A percentile compares a stretch with the other conserved stretches of the same genome.
phyloP scores from a whole-genome alignment of 2,113 vertebrate species.

The Solea senegalensis region DNA sequence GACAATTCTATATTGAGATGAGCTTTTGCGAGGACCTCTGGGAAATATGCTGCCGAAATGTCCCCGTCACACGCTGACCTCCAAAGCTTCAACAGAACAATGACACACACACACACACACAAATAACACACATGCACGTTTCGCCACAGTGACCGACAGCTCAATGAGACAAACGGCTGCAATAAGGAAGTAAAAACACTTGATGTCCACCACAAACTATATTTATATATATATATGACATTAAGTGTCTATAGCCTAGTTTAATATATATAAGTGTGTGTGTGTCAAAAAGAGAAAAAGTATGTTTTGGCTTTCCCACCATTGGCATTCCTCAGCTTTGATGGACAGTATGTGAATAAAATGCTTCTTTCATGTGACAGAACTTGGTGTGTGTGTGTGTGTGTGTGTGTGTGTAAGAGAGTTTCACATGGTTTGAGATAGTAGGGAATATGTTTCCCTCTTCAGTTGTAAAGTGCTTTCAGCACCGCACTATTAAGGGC shows the following conservation, averaged over 20 bases:
- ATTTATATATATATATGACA: constrained; percentile 55
- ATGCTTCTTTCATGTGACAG: constrained; percentile 45
- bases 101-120: constrained; percentile 22
- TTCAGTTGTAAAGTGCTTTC: constrained; percentile 53
- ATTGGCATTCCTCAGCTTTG: constrained; percentile 41
- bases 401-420: constrained; percentile 18
- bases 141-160: constrained; percentile 59
- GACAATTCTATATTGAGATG: constrained; percentile 47
- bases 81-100: constrained; percentile 60
- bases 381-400: constrained; percentile 18
- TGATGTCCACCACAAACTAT: constrained; percentile 39
- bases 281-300: not conserved
- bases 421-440: constrained; percentile 39
- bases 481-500: constrained; percentile 59
- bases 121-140: constrained; percentile 44
- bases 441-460: constrained; percentile 36
- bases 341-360: constrained; percentile 28
- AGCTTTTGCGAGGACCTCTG: constrained; percentile 55
- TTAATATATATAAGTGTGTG: constrained; percentile 14
- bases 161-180: constrained; percentile 53
- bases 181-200: constrained; percentile 53
- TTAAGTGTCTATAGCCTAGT: not conserved
- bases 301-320: constrained; percentile 15
- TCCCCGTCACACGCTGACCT: constrained; percentile 61
- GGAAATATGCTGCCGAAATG: constrained; percentile 68